These are phyloP conservation scores for Pteronotus mesoamericanus DNA, from an alignment of 2,797 vertebrate species.

Conservation along the genomic window DNA sequence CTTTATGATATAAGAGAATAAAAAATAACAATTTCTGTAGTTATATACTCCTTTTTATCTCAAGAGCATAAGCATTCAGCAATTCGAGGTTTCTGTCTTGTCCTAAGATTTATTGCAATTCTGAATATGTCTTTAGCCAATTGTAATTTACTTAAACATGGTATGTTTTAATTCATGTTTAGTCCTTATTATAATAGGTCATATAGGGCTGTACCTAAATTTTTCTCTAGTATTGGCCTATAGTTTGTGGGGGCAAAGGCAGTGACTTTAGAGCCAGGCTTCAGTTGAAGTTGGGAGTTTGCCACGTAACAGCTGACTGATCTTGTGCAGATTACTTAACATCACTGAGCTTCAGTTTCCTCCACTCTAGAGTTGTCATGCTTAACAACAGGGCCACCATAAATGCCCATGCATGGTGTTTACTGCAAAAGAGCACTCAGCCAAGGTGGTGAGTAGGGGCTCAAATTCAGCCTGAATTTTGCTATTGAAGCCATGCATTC, in stretches of 20 bases:
- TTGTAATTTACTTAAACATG: slow-evolving; percentile 9
- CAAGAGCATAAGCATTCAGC: neutral
- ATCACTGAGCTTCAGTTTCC: neutral
- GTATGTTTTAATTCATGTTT: neutral
- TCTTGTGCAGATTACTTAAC: neutral
- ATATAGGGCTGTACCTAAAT: neutral
- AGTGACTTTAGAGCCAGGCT: neutral
- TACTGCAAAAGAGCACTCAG: neutral
- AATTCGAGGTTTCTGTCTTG: neutral
- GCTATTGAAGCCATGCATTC: neutral
- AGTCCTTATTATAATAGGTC: neutral
- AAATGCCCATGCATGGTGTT: neutral
- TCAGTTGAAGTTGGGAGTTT: slow-evolving; percentile 1
- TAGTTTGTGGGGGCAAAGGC: neutral
- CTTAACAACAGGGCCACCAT: neutral
- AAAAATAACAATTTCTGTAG: neutral
- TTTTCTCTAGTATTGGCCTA: neutral
- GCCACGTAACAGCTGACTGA: neutral
- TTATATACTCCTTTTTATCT: neutral
- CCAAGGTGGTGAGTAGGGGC: neutral
- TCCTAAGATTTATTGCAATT: neutral
- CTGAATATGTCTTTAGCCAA: neutral
- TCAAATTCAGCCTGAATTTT: neutral
- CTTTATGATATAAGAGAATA: neutral
- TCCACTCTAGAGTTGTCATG: neutral